Base-by-base conservation (phyloP, 2,113 vertebrate species). In the Oreochromis spilurus region DNA sequence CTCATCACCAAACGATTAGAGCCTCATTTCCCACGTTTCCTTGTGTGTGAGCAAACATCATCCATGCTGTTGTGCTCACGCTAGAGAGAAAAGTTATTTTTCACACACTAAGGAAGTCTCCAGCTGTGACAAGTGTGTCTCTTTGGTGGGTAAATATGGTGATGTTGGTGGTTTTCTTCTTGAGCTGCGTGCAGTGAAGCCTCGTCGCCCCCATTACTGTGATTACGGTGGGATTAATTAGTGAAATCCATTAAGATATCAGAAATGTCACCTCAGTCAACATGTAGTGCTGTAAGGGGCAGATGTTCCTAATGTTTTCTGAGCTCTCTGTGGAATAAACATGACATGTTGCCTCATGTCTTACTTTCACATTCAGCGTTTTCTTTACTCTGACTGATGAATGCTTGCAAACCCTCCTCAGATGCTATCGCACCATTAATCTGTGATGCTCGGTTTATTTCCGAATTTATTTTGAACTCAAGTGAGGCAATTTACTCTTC, bases 21-120 rank as follows among this genome's bases (percentile, higher is more conserved):
- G 78, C 1, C 86, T 82, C 6, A 81, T 88, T 89, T 85, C 82
- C 75, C 75, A 62, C 1, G 65, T n/a, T 21, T 58, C 81, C 70
- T 17, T 7, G 84, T 57, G 87, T 86, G 87, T 84, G 65, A 87
- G 89, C 77, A 88, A 91, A 91, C 85, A 91, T 89, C 52, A 14
- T 60, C 72, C 57, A 50, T 4, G 62, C 81, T 31, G 86, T 19
- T 67, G 79, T 12, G 54, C 79, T 79, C 43, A 6, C 31, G 3
- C 70, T 3, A 12, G 9, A 89, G 83, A 91, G 83, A 80, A 82
- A 80, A 45, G 34, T n/a, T 52, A 8, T 58, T 24, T 60, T 24
- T 75, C 16, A 36, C 8, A 70, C 55, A 36, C 21, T 7, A 24
- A 82, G 83, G 84, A 84, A 87, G 83, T 81, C 67, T 82, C 88